Evolutionary conservation across 2,888 invertebrate genomes (phyloP), one percentile per base, ranked within the genome.

Genomic region (Sinhomidia bicolor): DNA sequence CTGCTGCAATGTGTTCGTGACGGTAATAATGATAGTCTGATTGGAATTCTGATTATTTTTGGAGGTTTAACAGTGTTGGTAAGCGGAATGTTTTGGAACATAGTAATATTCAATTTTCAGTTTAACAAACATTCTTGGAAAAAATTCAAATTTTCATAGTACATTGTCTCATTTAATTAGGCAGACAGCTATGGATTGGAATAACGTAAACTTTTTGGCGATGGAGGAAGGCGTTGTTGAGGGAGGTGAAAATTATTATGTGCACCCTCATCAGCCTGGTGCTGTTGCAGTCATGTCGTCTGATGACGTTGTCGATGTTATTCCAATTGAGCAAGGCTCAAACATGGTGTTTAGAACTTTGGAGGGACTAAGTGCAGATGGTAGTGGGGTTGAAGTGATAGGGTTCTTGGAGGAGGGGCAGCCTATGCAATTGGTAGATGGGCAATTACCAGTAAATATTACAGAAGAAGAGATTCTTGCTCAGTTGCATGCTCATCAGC

Each of bases 121-220:
- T 17, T 17, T 17, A 26, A 14, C 26, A 26, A 3, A 14, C 26
- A 10, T 26, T 1, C 23, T 26, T 5, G 60, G 10, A n/a, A n/a
- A 1, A 12, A 12, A 12, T 14, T 29, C 17, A 17, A 6, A 17
- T 62, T 29, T 32, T 62, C 32, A 29, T 62, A n/a, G 12, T 32
- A 29, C 14, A 32, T 4, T 54, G 20, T 47, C 2, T 47, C 47
- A 12, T 12, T 2, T 47, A 12, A 47, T 47, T 12, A 47, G 12
- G 47, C 10, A 12, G 47, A 14, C n/a, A n/a, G n/a, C n/a, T n/a
- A 86, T 86, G 86, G 86, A 86, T 71, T 86, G 86, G 86, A 85
- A 78, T 44, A 85, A 79, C 26, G 68, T 79, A 12, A 71, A 68
- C 32, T 51, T 36, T 80, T 57, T 57, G 44, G 47, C 29, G 7